These are phyloP conservation scores for Tetrao urogallus DNA, from an alignment of 2,113 vertebrate genomes.

Conservation along the genomic window DNA sequence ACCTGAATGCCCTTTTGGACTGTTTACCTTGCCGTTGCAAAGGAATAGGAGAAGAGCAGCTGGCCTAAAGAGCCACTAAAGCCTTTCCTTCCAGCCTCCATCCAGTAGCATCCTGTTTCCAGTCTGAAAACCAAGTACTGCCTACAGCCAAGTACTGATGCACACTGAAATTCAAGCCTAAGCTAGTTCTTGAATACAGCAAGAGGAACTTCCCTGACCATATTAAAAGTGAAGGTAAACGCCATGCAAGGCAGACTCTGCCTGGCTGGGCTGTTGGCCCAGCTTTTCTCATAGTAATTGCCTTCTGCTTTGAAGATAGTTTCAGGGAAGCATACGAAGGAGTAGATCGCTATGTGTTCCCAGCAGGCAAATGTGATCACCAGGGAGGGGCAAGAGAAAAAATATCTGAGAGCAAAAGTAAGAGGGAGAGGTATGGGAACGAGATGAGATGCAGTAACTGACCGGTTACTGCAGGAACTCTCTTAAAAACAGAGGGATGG, in stretches of 20 bases:
- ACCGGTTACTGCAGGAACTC: not conserved
- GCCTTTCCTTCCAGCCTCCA: not conserved
- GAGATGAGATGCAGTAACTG: not conserved
- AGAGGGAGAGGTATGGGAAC: not conserved
- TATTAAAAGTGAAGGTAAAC: not conserved
- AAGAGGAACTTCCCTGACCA: not conserved
- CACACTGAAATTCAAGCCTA: not conserved
- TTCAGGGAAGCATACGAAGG: not conserved
- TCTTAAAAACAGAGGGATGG: not conserved
- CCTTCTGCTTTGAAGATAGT: conserved; percentile 18
- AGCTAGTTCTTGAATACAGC: not conserved
- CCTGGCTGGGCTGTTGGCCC: not conserved
- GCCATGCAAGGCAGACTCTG: not conserved
- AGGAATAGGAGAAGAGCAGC: not conserved
- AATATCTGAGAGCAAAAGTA: not conserved
- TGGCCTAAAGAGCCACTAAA: not conserved
- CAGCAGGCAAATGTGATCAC: not conserved
- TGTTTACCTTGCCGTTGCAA: not conserved
- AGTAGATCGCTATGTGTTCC: not conserved
- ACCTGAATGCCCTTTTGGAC: not conserved
- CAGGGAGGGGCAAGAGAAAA: not conserved
- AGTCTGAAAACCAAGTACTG: not conserved
- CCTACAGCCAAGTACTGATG: not conserved
- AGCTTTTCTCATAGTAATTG: not conserved
- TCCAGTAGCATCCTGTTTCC: not conserved